Conservation (phyloP, 2,113 vertebrate genomes). For the Notechis scutatus region DNA sequence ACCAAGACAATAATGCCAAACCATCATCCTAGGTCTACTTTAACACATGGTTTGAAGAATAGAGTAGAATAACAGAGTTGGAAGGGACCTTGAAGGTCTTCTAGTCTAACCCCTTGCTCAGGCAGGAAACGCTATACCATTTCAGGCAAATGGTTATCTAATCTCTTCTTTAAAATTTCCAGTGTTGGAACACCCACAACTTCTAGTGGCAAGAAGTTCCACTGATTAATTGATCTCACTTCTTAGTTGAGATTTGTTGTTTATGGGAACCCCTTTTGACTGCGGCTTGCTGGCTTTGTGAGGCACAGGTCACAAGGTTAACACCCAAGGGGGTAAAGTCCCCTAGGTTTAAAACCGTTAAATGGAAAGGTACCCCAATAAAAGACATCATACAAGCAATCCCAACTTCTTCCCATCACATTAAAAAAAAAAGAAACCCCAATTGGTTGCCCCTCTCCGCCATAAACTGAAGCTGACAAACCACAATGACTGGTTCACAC, state of each 20-base stretch:
- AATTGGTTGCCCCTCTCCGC: background rate
- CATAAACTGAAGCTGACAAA: background rate
- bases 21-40: background rate
- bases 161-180: no score
- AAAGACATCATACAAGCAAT: background rate
- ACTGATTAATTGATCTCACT: no score
- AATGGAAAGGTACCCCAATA: background rate
- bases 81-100: no score
- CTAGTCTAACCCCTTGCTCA: no score
- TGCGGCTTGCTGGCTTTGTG: background rate
- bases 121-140: no score
- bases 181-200: no score
- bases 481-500: background rate
- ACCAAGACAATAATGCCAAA: background rate
- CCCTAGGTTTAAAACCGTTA: background rate
- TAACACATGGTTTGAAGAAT: no score
- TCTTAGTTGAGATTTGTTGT: background rate
- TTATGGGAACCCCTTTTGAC: background rate
- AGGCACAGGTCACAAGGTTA: background rate
- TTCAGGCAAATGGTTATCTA: no score
- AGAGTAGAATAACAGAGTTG: no score
- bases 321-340: no score
- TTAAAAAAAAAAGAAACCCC: background rate
- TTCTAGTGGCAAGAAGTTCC: no score
- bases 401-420: background rate